These are phyloP conservation scores for Limnephilus auricula DNA, from an alignment of 2,888 invertebrate genomes.

Conservation along the genomic window DNA sequence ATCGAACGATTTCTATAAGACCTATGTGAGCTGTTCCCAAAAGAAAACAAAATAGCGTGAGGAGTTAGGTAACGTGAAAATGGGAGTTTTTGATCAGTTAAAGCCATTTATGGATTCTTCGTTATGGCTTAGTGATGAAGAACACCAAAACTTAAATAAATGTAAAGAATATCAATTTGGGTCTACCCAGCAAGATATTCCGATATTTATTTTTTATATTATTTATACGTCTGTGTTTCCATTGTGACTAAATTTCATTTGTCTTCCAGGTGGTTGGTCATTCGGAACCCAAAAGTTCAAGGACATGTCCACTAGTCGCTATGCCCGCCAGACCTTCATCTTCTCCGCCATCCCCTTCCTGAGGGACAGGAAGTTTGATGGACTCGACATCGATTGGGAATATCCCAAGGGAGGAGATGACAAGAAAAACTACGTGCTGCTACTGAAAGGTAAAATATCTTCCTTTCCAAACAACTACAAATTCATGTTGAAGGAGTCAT, in stretches of 20 bases:
- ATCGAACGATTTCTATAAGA: no score
- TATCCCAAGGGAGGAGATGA: constrained; percentile 95
- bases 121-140: no score
- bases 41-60: no score
- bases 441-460: constrained; percentile 85
- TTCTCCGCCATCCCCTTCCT: constrained; percentile 95
- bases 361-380: constrained; percentile 91
- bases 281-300: constrained; percentile 98
- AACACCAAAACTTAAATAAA: no score
- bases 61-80: no score
- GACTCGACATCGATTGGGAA: constrained; percentile 94
- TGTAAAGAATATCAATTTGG: no score
- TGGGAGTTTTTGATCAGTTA: no score
- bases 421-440: constrained; percentile 94
- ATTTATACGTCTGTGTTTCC: no score
- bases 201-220: not conserved
- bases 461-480: not conserved
- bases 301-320: constrained; percentile 91
- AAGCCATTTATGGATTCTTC: no score
- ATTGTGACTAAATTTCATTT: not conserved
- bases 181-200: not conserved
- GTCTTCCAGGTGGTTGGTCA: constrained; percentile 91
- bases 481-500: not conserved
- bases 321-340: constrained; percentile 94
- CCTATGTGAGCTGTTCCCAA: no score